Evolutionary conservation across 1,140 invertebrate genomes (phyloP), one percentile per base, ranked within the genome.

Genomic region (Eumaeus atala): DNA sequence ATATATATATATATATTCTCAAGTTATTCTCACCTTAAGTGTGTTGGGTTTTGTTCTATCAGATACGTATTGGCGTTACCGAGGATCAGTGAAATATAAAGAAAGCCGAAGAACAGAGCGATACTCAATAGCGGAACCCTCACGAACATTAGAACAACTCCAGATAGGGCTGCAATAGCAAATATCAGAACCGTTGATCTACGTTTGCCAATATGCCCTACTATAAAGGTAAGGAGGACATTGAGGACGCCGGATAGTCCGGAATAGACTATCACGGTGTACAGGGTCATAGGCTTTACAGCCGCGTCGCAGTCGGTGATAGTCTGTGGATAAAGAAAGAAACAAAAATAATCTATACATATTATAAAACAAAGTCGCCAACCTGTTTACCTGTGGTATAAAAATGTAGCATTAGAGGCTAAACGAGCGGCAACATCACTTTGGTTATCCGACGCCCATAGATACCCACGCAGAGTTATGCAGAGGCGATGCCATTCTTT

Each of bases 41-140:
- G 64, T 33, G 77, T 80, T 14, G 77, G 77, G 54, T 77, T 77
- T 5, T 76, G 37, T 33, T 80, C 77, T 7, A 80, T 73, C 14
- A 80, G 61, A 49, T 72, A 80, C 5, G 71, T 75, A n/a, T 80
- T 77, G 5, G 71, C 59, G 38, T 71, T 76, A 8, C 72, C 77
- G 54, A 80, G 61, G 49, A 77, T 73, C 0, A 74, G 42, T 0
- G 71, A 58, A 7, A 77, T 71, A 49, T 76, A 77, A 3, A 77
- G 62, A 52, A 80, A 80, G 11, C 70, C n/a, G 51, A 62, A 77
- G 56, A 77, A 80, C n/a, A 80, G 50, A 0, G 51, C 54, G 14
- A 80, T 76, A 59, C 74, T 80, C 1, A 75, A 54, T 0, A 76
- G 33, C 1, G 77, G 69, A 7, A 72, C 49, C 54, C 48, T 70